phyloP scores from a whole-genome alignment of 2,113 vertebrate species.

The Chaetodon trifascialis region DNA sequence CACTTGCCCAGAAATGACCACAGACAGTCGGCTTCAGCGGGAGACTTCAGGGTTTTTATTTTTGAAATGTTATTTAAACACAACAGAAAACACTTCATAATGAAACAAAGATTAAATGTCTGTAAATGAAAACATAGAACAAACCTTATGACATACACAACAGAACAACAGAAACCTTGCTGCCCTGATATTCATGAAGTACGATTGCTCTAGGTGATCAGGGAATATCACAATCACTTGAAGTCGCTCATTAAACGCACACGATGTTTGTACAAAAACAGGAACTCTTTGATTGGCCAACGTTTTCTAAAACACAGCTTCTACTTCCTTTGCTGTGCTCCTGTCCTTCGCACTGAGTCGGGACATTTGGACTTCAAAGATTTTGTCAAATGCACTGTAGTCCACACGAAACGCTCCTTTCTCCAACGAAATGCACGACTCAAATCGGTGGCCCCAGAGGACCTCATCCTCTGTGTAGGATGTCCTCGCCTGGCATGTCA shows the following conservation, averaged over 20 bases:
- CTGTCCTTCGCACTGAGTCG: constrained; percentile 81
- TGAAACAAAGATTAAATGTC: neutral
- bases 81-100: neutral
- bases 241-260: neutral
- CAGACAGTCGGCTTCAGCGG: too few species aligned
- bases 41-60: constrained; percentile 2
- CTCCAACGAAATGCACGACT: constrained; percentile 89
- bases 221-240: neutral
- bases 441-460: constrained; percentile 88
- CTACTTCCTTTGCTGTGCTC: constrained; percentile 65
- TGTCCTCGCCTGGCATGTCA: constrained; percentile 91
- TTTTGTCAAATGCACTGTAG: constrained; percentile 87
- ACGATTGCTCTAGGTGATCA: constrained; percentile 12
- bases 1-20: too few species aligned
- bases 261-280: neutral
- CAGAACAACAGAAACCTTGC: neutral
- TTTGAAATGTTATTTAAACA: neutral
- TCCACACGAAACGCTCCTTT: constrained; percentile 88
- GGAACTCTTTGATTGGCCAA: neutral
- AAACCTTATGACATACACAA: neutral
- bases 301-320: constrained; percentile 36
- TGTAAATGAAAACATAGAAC: neutral
- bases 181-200: neutral
- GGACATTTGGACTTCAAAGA: constrained; percentile 86
- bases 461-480: constrained; percentile 88